Percentiles rank a stretch among this genome's conserved stretches.
phyloP scores from a whole-genome alignment of 2,797 vertebrate species.

The Oophaga sylvatica region DNA sequence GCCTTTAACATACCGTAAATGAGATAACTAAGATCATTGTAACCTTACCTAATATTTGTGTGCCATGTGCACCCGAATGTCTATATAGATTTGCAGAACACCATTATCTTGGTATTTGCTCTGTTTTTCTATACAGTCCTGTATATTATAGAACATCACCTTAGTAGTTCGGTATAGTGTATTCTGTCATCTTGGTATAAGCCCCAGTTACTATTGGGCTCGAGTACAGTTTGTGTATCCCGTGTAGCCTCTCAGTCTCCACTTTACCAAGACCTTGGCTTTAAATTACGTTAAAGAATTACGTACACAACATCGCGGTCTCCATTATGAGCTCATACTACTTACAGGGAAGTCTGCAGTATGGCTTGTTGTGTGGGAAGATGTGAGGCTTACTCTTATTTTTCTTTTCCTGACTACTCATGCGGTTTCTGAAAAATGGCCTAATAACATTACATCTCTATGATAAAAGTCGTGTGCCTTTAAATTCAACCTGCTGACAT shows the following conservation, averaged over 20 bases:
- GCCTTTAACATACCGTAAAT: no score
- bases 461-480: background rate
- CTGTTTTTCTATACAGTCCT: no score
- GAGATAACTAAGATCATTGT: no score
- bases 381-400: background rate
- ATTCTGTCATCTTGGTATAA: no score
- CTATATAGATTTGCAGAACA: no score
- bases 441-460: slow-evolving; percentile 19
- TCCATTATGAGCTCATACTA: slow-evolving; percentile 25
- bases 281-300: background rate
- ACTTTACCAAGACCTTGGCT: background rate
- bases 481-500: background rate
- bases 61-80: no score
- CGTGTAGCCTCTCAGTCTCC: background rate
- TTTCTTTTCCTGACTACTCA: background rate
- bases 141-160: no score
- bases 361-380: background rate
- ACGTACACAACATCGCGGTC: background rate
- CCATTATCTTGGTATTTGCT: no score
- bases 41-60: no score
- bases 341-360: background rate
- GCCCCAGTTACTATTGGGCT: no score
- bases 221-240: background rate
- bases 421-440: slow-evolving; percentile 36
- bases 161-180: no score